Evolutionary conservation across 2,888 invertebrate species (phyloP).

Genomic region (Listrodromus nycthemerus): DNA sequence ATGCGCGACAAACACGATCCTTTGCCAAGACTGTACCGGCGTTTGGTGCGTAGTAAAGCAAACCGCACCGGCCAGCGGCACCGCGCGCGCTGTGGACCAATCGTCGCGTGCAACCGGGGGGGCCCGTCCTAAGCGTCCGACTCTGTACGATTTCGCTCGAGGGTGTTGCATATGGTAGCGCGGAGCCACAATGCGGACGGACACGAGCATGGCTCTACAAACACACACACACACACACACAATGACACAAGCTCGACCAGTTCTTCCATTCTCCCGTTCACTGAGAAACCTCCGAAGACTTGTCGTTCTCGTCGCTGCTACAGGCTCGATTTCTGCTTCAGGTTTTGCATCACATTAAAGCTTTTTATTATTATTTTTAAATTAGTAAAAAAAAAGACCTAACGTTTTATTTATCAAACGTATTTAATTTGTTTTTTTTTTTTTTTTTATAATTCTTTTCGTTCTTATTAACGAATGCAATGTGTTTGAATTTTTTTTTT

Average conservation of each 20-base stretch:
- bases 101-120: conserved; percentile 74
- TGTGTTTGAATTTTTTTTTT: too few relatives aligned
- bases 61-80: conserved; percentile 37
- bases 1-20: background rate
- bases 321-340: background rate
- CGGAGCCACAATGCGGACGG: background rate
- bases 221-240: too few relatives aligned
- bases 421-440: too few relatives aligned
- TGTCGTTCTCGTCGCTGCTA: background rate
- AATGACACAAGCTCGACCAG: background rate
- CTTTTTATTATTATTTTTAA: background rate
- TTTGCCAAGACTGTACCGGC: conserved; percentile 76
- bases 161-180: conserved; percentile 31
- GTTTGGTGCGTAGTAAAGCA: conserved; percentile 75
- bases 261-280: conserved; percentile 16
- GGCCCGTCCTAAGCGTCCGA: conserved; percentile 73
- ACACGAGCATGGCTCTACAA: background rate
- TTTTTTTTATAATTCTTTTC: too few relatives aligned
- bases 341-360: background rate
- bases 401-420: too few relatives aligned
- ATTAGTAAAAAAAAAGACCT: too few relatives aligned
- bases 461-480: background rate
- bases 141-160: conserved; percentile 27
- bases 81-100: conserved; percentile 72
- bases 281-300: background rate